Conservation (phyloP, 2,113 vertebrate genomes). For the Notechis scutatus region DNA sequence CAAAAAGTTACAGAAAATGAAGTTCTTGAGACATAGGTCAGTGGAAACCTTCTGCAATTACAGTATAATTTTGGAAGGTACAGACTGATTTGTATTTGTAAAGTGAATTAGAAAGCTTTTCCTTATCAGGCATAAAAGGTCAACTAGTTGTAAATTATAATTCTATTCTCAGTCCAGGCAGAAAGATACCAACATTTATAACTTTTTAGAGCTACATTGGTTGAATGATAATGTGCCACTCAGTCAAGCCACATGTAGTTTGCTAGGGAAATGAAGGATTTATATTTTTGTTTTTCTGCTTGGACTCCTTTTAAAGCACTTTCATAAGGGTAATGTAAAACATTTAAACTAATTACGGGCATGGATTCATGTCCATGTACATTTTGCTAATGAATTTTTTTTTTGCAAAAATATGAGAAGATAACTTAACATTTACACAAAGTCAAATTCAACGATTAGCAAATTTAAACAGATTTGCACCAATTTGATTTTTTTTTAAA, state of each 20-base stretch:
- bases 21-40: neutral
- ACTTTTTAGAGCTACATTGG: constrained; percentile 45
- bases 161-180: constrained; percentile 51
- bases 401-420: neutral
- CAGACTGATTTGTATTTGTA: constrained; percentile 15
- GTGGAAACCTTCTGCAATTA: neutral
- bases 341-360: neutral
- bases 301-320: constrained; percentile 20
- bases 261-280: neutral
- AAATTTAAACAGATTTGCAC: neutral
- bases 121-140: constrained; percentile 49
- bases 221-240: constrained; percentile 58
- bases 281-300: constrained; percentile 45
- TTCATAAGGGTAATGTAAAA: constrained; percentile 23
- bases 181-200: constrained; percentile 42
- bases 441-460: neutral
- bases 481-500: neutral
- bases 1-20: neutral
- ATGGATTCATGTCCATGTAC: neutral
- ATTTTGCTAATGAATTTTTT: neutral
- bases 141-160: constrained; percentile 53
- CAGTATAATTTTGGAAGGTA: neutral
- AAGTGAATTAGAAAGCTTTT: constrained; percentile 33
- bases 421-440: neutral
- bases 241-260: neutral